These are phyloP conservation scores for Vireo altiloquus DNA, from an alignment of 2,113 vertebrate species.

Conservation along the genomic window DNA sequence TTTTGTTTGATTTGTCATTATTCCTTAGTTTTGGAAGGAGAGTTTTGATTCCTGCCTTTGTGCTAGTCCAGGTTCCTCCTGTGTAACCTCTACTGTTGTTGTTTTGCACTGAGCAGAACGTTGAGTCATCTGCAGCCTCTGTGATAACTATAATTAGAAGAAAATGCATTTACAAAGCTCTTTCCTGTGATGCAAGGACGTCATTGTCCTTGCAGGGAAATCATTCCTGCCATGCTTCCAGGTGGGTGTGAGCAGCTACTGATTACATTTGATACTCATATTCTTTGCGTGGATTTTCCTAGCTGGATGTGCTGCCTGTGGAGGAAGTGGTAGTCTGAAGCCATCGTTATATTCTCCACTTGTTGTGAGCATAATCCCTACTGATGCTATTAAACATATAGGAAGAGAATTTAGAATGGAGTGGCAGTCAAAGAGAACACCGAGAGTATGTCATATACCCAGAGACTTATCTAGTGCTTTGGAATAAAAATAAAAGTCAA, in stretches of 20 bases:
- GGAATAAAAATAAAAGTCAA: background rate
- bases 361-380: background rate
- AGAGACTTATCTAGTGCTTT: background rate
- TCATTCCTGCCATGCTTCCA: slow-evolving; percentile 12
- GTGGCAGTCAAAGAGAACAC: background rate
- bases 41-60: background rate
- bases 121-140: slow-evolving; percentile 41
- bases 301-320: background rate
- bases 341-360: background rate
- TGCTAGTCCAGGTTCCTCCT: background rate
- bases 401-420: background rate
- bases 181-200: slow-evolving; percentile 46
- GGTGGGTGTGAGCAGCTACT: slow-evolving; percentile 22
- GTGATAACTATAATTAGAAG: slow-evolving; percentile 60
- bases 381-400: background rate
- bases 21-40: background rate
- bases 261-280: background rate
- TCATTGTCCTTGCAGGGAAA: slow-evolving; percentile 16
- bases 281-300: background rate
- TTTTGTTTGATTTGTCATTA: background rate
- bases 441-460: background rate
- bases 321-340: background rate
- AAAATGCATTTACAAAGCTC: slow-evolving; percentile 43
- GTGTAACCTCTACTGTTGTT: slow-evolving; percentile 17
- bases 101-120: slow-evolving; percentile 17